Evolutionary conservation across 2,888 invertebrate species (phyloP).

Genomic region (Gibbula magus): DNA sequence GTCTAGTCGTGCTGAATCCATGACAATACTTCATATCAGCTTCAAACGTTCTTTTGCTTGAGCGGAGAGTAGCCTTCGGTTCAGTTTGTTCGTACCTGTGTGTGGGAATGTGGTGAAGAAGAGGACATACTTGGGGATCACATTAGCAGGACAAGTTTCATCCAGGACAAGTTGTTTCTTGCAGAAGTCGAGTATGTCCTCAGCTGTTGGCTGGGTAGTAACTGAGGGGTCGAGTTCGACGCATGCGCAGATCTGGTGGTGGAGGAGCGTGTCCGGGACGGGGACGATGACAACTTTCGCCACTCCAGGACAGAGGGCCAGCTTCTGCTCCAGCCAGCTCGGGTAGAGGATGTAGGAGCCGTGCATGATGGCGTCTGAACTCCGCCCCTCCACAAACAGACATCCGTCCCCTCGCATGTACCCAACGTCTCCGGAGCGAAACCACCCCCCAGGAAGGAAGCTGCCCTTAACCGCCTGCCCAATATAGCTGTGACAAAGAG

Average conservation of each 20-base stretch:
- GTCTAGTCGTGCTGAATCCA: too few species aligned
- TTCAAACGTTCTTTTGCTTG: too few species aligned
- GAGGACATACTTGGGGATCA: slow-evolving; percentile 39
- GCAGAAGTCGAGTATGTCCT: neutral
- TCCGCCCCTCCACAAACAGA: slow-evolving; percentile 36
- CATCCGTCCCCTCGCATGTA: slow-evolving; percentile 28
- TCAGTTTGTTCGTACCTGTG: slow-evolving; percentile 36
- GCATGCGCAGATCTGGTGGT: slow-evolving; percentile 44
- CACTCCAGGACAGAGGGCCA: slow-evolving; percentile 26
- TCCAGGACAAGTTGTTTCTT: neutral
- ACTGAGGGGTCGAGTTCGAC: slow-evolving; percentile 23
- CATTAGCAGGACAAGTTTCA: slow-evolving; percentile 28
- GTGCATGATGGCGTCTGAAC: slow-evolving; percentile 38
- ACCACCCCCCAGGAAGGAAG: slow-evolving; percentile 41
- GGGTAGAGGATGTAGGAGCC: slow-evolving; percentile 41
- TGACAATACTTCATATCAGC: too few species aligned
- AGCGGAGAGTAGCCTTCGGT: slow-evolving; percentile 26
- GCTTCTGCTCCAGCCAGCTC: slow-evolving; percentile 38
- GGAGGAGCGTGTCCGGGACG: slow-evolving; percentile 38
- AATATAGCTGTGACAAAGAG: slow-evolving; percentile 33
- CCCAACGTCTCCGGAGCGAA: slow-evolving; percentile 42
- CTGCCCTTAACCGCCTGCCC: slow-evolving; percentile 29
- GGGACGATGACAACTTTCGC: slow-evolving; percentile 36
- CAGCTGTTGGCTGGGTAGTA: neutral
- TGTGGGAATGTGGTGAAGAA: slow-evolving; percentile 28